Base-by-base conservation (phyloP, 2,888 invertebrate genomes). In the Craniophora ligustri region DNA sequence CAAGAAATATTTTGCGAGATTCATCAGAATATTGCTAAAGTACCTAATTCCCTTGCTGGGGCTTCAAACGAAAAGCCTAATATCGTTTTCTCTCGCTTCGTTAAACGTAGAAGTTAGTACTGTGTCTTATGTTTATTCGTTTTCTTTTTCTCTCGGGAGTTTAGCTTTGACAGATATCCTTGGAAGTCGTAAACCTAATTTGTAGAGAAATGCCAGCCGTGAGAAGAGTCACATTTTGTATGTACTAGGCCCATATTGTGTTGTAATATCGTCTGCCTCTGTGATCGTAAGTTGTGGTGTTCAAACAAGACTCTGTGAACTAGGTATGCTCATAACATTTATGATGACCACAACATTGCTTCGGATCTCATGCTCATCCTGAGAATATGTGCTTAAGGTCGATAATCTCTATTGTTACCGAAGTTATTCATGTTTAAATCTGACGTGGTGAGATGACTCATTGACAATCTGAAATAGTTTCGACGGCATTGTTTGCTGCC, bases 401-500 rank as follows among this genome's bases (percentile, higher is more conserved):
- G 53, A 64, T 59, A 54, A 54, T 63, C 63, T 72, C 62, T 75
- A 67, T 70, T 67, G 46, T 60, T 60, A 53, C 57, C 57, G 39
- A 53, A 57, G 34, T 40, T 48, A 51, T 34, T 57, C 59, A 74
- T 53, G 55, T 68, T 66, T 67, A 71, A 66, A 66, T 71, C 60
- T 64, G 66, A 75, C 56, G 60, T 65, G 57, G 63, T 51, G 63
- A 51, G 62, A 72, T 85, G 86, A 86, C 79, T 84, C 84, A 86
- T 76, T 81, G 76, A 78, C 77, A 62, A 68, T 67, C 75, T 79
- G 69, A 67, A 85, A 84, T 85, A 85, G 79, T 78, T 67, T 57
- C 76, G 56, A 66, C 55, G 60, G 75, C 78, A 84, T 85, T 86
- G 84, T 85, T 69, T 73, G 63, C 69, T 34, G 34, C 42, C 65